phyloP scores from a whole-genome alignment of 2,888 invertebrate species.

The Acrocyrtus sp. region DNA sequence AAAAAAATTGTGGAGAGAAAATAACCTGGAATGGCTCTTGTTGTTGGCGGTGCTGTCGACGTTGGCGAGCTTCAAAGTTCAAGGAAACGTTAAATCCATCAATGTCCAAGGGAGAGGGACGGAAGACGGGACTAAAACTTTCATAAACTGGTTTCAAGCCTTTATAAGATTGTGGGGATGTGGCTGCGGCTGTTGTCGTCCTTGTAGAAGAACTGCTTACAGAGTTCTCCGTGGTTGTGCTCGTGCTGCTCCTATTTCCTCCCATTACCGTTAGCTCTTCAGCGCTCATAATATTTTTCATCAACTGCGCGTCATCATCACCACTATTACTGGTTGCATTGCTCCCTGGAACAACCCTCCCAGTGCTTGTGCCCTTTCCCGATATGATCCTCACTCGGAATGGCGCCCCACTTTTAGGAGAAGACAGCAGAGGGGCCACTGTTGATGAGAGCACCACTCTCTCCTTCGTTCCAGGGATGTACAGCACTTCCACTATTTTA shows the following conservation, averaged over 20 bases:
- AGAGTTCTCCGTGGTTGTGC: background rate
- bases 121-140: conserved; percentile 82
- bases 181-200: background rate
- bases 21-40: conserved; percentile 18
- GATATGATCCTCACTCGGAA: conserved; percentile 11
- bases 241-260: background rate
- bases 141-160: conserved; percentile 69
- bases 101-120: conserved; percentile 78
- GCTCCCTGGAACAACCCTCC: background rate
- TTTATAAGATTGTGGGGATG: too few species aligned
- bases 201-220: background rate
- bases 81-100: conserved; percentile 49
- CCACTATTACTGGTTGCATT: conserved; percentile 1
- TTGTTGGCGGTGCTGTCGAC: background rate
- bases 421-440: background rate
- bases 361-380: conserved; percentile 10
- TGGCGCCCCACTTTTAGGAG: background rate
- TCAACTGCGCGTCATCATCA: conserved; percentile 6
- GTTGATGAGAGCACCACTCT: background rate
- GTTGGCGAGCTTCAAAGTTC: conserved; percentile 29
- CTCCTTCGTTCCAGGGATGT: conserved; percentile 6
- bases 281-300: background rate
- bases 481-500: conserved; percentile 4
- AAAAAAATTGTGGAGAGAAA: too few species aligned
- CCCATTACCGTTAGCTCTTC: background rate